These are phyloP conservation scores for Catharus minimus DNA, from an alignment of 2,113 vertebrate genomes.

Conservation along the genomic window DNA sequence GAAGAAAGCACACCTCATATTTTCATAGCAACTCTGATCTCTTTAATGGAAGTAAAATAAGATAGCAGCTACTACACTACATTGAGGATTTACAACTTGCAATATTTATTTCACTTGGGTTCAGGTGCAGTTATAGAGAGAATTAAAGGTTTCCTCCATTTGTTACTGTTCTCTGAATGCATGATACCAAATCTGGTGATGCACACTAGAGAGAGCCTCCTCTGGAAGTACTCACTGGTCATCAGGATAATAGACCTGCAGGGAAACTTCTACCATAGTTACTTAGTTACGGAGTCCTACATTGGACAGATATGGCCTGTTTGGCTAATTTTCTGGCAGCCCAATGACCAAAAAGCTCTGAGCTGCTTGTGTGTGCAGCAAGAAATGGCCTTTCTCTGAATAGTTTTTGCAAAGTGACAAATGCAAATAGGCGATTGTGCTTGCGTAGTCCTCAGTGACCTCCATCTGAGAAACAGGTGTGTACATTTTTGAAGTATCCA, in stretches of 20 bases:
- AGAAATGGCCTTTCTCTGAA: not conserved
- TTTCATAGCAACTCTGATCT: not conserved
- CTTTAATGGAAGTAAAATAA: not conserved
- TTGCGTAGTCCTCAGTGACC: not conserved
- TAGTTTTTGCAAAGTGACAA: not conserved
- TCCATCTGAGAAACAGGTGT: not conserved
- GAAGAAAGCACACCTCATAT: not conserved
- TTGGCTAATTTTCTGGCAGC: not conserved
- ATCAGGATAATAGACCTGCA: not conserved
- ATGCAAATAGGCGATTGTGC: not conserved
- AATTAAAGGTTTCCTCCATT: not conserved
- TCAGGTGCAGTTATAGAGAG: not conserved
- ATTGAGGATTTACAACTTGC: not conserved
- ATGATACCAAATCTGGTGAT: fast-evolving
- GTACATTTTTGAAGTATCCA: not conserved
- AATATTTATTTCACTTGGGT: not conserved
- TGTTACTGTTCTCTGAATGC: not conserved
- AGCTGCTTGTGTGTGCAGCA: not conserved
- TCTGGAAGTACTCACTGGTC: not conserved
- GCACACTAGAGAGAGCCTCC: not conserved
- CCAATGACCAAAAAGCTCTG: not conserved
- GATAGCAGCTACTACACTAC: not conserved
- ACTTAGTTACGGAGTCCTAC: not conserved
- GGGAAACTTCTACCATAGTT: not conserved
- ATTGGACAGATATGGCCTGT: not conserved